These are phyloP conservation scores for Apus apus DNA, from an alignment of 2,113 vertebrate genomes.

Conservation along the genomic window DNA sequence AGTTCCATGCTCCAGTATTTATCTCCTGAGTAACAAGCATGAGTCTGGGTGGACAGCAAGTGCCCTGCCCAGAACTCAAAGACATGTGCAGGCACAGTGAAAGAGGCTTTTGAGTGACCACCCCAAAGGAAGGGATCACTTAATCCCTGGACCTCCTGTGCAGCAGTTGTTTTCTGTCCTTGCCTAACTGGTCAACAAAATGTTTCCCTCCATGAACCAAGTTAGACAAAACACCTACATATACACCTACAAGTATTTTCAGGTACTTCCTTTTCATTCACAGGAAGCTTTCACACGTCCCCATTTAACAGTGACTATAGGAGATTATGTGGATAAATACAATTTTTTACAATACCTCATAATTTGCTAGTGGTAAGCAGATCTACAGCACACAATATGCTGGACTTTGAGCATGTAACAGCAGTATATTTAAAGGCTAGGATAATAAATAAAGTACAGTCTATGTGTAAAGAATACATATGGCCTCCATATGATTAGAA, in stretches of 20 bases:
- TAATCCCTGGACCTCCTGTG: neutral
- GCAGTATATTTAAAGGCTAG: neutral
- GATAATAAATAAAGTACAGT: neutral
- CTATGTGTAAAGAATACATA: conserved; percentile 33
- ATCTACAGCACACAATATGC: neutral
- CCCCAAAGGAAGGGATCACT: neutral
- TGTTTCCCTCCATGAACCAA: neutral
- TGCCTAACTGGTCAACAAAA: neutral
- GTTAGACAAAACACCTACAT: neutral
- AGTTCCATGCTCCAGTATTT: neutral
- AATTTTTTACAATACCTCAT: neutral
- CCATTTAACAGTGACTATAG: neutral
- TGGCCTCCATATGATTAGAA: conserved; percentile 33
- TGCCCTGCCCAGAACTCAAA: neutral
- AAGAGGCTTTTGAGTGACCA: neutral
- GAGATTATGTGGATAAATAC: neutral
- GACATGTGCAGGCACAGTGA: rapidly evolving
- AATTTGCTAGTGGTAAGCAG: neutral
- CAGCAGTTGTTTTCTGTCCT: neutral
- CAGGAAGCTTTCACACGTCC: neutral
- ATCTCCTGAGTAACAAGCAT: neutral
- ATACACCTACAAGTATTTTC: neutral
- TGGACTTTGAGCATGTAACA: neutral
- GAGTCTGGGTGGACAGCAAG: rapidly evolving
- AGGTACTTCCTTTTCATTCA: neutral